Evolutionary conservation across 2,797 vertebrate species (phyloP).

Genomic region (Babyrousa celebensis): DNA sequence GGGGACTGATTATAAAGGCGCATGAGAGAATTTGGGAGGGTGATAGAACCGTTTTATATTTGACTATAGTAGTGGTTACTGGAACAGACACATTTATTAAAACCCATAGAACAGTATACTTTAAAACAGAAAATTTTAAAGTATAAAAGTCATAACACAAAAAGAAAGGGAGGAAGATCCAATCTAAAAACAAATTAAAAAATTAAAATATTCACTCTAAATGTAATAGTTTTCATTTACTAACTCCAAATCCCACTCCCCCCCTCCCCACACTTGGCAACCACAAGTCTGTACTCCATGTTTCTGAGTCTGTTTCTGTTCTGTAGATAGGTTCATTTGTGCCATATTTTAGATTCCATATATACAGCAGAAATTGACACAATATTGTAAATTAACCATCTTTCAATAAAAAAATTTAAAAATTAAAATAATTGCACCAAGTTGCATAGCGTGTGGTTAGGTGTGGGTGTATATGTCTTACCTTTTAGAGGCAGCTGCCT

Average conservation of each 20-base stretch:
- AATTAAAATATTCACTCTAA: not conserved
- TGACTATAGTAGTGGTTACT: not conserved
- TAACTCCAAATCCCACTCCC: too few species aligned
- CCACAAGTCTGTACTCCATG: too few species aligned
- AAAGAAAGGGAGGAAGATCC: not conserved
- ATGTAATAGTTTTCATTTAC: too few species aligned
- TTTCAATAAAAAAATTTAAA: not conserved
- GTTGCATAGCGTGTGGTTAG: not conserved
- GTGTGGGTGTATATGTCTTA: not conserved
- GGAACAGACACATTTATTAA: not conserved
- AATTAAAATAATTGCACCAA: not conserved
- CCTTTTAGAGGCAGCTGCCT: not conserved
- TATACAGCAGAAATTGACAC: too few species aligned
- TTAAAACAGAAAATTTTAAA: constrained; percentile 23
- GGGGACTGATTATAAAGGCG: not conserved
- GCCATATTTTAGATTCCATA: too few species aligned
- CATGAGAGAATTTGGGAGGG: not conserved
- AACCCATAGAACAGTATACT: not conserved
- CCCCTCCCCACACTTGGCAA: too few species aligned
- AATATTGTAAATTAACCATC: too few species aligned
- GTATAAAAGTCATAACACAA: not conserved
- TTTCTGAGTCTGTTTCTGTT: too few species aligned
- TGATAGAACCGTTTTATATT: not conserved
- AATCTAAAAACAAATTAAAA: constrained; percentile 14
- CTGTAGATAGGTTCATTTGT: too few species aligned